Base-by-base conservation (phyloP, 2,797 vertebrate genomes). In the Holocentrus rufus region DNA sequence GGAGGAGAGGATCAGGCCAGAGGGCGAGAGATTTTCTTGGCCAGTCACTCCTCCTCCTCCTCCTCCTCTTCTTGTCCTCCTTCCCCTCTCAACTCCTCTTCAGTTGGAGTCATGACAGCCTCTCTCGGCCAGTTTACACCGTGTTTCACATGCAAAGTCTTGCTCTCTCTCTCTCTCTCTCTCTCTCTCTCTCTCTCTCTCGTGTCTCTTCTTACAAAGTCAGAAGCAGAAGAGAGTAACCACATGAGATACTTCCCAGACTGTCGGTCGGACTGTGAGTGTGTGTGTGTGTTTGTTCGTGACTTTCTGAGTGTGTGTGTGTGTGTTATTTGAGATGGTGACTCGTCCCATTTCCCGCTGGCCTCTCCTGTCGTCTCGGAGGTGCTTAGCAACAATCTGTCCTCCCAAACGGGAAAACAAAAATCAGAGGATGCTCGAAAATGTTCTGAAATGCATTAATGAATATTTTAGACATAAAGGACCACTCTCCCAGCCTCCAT, bases 11-110 rank as follows among this genome's bases (percentile, higher is more conserved):
- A 95, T 92, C 90, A 88, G 77, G 94, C 94, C 93, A 89, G 88
- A 94, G 92, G 92, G 93, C 88, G 88, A 93, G 91, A 92, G 94
- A 93, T 89, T 95, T 91, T 89, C 91, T 94, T 94, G 86, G 89
- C 89, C 83, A 88, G 86, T 89, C 83, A 85, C 42, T 42, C 20
- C 61, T 92, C 23, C n/a, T 47, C 60, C 13, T 20, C 76, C 82
- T 42, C 20, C 61, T 92, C 25, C n/a, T 49, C 61, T 8, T 17
- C 75, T 81, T 27, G 91, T 95, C 94, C 94, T 94, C 89, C 80
- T 84, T 85, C 61, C 72, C 69, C 77, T 69, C 81, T 84, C 74
- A 75, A 59, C 76, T 87, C 70, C 34, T 85, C 74, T 84, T 81
- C 34, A 50, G 62, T 79, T 79, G 65, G 73, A 87, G 81, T 83